A percentile compares a stretch with the other conserved stretches of the same genome.
Conservation (phyloP, 2,113 vertebrate genomes). For the Leptocoma aspasia region DNA sequence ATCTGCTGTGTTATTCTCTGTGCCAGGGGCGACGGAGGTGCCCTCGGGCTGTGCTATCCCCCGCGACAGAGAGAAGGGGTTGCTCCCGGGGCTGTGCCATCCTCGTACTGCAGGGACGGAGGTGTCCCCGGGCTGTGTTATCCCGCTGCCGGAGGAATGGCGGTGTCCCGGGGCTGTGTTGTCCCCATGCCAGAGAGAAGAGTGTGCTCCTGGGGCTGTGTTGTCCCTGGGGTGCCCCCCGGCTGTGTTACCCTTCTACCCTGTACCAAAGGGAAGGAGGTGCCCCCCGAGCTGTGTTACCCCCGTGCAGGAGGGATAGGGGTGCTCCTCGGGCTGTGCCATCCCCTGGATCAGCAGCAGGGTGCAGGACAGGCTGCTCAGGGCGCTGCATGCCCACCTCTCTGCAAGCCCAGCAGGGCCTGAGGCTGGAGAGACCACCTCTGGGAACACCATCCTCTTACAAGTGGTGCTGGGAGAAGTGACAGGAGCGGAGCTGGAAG, state of each 20-base stretch:
- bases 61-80: accelerated
- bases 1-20: not conserved
- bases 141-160: no score
- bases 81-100: not conserved
- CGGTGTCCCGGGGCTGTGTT: no score
- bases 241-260: not conserved
- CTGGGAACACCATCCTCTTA: not conserved
- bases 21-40: not conserved
- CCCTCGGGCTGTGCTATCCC: no score
- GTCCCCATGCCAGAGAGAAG: not conserved
- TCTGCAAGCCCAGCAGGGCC: not conserved
- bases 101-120: no score
- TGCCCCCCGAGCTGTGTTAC: not conserved
- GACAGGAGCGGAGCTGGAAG: not conserved
- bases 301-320: not conserved
- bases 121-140: not conserved
- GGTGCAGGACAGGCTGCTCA: not conserved
- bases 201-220: not conserved
- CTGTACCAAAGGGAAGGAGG: not conserved
- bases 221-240: not conserved
- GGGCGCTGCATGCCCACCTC: accelerated
- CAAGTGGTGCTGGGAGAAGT: not conserved
- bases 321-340: not conserved
- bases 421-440: not conserved
- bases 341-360: not conserved